phyloP scores from a whole-genome alignment of 2,113 vertebrate genomes.

The Pleuronectes platessa region DNA sequence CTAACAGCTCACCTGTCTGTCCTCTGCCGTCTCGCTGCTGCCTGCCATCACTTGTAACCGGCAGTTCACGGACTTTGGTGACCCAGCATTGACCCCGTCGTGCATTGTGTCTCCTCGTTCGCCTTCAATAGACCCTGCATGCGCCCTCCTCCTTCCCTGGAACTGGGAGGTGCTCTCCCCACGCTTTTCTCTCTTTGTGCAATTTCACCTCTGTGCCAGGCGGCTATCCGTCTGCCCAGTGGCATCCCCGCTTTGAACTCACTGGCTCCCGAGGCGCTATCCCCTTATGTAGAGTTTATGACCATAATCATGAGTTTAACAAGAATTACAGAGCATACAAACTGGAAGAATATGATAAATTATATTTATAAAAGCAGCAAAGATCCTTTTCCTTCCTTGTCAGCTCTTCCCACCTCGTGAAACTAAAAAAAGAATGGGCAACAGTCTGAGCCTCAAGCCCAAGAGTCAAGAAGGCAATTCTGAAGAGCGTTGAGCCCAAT shows the following conservation, averaged over 20 bases:
- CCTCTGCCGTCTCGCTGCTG: constrained; percentile 17
- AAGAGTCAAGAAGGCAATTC: background rate
- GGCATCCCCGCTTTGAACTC: constrained; percentile 26
- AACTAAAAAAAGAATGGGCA: background rate
- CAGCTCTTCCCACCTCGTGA: background rate
- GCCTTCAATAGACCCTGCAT: constrained; percentile 83
- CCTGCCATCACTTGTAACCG: constrained; percentile 56
- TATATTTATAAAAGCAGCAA: background rate
- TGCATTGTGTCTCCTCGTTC: constrained; percentile 82
- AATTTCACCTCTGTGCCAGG: constrained; percentile 27
- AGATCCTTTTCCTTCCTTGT: background rate
- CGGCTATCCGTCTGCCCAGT: constrained; percentile 11
- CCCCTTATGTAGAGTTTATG: background rate
- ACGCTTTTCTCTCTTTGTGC: constrained; percentile 42
- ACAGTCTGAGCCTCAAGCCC: background rate
- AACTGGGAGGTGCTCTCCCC: constrained; percentile 45
- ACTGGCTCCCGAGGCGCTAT: background rate
- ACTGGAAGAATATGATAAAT: too few species aligned
- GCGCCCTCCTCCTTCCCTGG: constrained; percentile 69
- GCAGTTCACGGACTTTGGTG: constrained; percentile 89
- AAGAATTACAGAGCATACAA: too few species aligned
- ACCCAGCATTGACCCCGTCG: constrained; percentile 87
- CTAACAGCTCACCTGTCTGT: constrained; percentile 54
- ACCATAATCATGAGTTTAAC: background rate
- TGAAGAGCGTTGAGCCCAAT: background rate